Percentiles rank a stretch among this genome's conserved stretches.
Evolutionary conservation across 2,888 invertebrate genomes (phyloP).

Genomic region (Actias luna): DNA sequence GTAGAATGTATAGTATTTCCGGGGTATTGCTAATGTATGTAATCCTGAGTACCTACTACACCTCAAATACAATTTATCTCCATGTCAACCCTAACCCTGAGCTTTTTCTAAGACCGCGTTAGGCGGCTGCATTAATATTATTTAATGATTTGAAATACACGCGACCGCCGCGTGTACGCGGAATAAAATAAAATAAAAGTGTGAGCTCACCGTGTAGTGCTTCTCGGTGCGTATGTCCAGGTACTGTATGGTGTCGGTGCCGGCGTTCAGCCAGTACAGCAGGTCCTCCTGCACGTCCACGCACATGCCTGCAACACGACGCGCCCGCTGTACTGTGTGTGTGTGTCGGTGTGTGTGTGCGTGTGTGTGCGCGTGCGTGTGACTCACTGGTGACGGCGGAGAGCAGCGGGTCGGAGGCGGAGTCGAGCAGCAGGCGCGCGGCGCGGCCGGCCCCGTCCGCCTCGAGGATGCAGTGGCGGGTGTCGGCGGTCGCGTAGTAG

Average conservation of each 20-base stretch:
- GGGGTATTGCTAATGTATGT: too few species aligned
- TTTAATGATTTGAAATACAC: too few species aligned
- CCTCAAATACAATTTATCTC: too few species aligned
- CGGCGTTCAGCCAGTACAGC: slow-evolving; percentile 85
- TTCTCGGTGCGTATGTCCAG: slow-evolving; percentile 72
- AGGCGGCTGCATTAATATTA: too few species aligned
- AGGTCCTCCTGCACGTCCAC: slow-evolving; percentile 82
- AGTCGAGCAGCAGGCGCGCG: slow-evolving; percentile 51
- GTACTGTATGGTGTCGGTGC: slow-evolving; percentile 80
- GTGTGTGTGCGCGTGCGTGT: not conserved
- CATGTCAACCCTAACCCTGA: too few species aligned
- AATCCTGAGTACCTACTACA: too few species aligned
- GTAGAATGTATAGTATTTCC: too few species aligned
- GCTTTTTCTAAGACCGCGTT: too few species aligned
- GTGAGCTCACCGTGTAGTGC: slow-evolving; percentile 48
- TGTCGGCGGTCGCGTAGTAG: slow-evolving; percentile 75
- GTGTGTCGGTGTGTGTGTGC: not conserved
- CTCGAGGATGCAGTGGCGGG: slow-evolving; percentile 76
- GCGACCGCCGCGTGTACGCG: too few species aligned
- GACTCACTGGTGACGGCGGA: slow-evolving; percentile 53
- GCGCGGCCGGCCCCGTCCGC: slow-evolving; percentile 86
- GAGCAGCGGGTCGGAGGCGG: slow-evolving; percentile 44
- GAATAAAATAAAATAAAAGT: too few species aligned
- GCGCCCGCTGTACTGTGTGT: not conserved
- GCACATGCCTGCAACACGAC: slow-evolving; percentile 74